Conservation (phyloP, 2,113 vertebrate genomes). For the Myrmophylax atrothorax region DNA sequence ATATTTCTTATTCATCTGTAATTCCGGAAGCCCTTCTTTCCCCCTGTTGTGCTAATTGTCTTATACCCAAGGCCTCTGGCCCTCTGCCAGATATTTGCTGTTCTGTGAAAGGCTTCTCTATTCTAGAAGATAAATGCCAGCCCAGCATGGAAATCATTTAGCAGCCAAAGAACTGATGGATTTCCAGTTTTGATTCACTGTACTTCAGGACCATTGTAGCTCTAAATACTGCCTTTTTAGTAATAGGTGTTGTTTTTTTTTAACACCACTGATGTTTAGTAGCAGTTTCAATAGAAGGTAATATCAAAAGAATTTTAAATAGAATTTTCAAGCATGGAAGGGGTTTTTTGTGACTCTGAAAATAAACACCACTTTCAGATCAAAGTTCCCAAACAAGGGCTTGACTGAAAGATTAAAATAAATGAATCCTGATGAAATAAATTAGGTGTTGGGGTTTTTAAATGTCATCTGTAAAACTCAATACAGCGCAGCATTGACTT, state of each 20-base stretch:
- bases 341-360: background rate
- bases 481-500: background rate
- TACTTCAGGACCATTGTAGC: background rate
- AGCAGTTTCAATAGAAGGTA: background rate
- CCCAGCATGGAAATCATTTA: constrained; percentile 60
- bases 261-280: background rate
- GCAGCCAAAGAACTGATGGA: constrained; percentile 40
- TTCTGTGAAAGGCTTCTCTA: constrained; percentile 57
- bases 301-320: constrained; percentile 41
- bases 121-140: constrained; percentile 49
- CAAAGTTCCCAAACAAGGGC: constrained; percentile 29
- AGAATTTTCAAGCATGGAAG: background rate
- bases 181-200: constrained; percentile 33
- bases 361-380: constrained; percentile 42
- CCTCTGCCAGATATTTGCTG: constrained; percentile 48
- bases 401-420: constrained; percentile 44
- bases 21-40: constrained; percentile 43
- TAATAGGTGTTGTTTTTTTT: background rate
- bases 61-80: constrained; percentile 32
- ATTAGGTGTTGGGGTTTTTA: constrained; percentile 6
- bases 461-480: constrained; percentile 18
- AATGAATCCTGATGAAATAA: constrained; percentile 50
- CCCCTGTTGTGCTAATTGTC: constrained; percentile 57
- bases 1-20: constrained; percentile 60
- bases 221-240: constrained; percentile 19